A percentile compares a stretch with the other conserved stretches of the same genome.
Conservation (phyloP, 2,797 vertebrate genomes). For the Hypotaenidia okinawae region DNA sequence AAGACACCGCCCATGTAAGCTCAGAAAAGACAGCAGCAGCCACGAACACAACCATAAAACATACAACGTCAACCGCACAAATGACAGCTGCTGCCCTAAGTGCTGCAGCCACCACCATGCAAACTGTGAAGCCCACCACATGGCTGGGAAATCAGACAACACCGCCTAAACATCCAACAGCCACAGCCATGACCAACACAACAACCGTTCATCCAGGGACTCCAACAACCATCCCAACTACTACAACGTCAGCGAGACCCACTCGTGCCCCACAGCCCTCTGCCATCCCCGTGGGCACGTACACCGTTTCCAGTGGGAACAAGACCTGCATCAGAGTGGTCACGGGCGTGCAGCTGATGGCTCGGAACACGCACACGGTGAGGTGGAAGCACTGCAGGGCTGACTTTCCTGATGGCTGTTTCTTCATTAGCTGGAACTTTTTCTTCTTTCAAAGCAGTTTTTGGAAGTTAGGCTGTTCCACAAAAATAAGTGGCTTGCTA, state of each 20-base stretch:
- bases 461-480: neutral
- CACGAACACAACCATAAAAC: neutral
- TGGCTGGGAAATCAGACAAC: neutral
- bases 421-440: neutral
- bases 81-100: neutral
- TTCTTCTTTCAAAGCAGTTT: neutral
- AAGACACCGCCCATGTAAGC: rapidly evolving
- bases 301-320: constrained; percentile 62
- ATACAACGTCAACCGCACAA: rapidly evolving
- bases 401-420: neutral
- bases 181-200: neutral
- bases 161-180: neutral
- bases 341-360: constrained; percentile 73
- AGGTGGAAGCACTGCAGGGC: neutral
- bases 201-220: neutral
- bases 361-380: constrained; percentile 49
- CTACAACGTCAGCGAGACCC: neutral
- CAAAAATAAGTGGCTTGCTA: neutral
- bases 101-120: neutral
- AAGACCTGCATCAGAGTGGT: constrained; percentile 70
- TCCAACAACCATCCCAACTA: neutral
- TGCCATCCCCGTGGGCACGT: constrained; percentile 62
- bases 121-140: neutral
- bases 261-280: constrained; percentile 39
- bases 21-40: neutral